Conservation (phyloP, 2,113 vertebrate genomes). For the Scatophagus argus region DNA sequence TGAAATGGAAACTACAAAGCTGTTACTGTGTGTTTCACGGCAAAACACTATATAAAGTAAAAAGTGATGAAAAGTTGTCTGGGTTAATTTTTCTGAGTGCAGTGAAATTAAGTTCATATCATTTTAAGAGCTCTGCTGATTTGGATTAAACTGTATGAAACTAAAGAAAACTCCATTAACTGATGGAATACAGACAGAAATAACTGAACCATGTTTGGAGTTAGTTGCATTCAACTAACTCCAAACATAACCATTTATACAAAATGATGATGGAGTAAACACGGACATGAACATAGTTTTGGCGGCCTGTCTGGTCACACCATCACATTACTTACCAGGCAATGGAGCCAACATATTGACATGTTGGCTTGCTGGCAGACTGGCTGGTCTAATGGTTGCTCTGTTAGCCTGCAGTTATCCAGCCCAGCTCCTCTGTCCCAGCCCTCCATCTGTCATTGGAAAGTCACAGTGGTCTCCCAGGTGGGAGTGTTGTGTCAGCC, state of each 20-base stretch:
- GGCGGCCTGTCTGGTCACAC: slow-evolving; percentile 51
- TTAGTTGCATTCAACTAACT: slow-evolving; percentile 47
- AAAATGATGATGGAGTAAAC: slow-evolving; percentile 56
- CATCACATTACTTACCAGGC: slow-evolving; percentile 53
- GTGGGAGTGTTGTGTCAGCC: slow-evolving; percentile 72
- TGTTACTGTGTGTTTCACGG: no score
- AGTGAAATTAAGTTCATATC: neutral
- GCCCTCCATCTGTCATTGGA: slow-evolving; percentile 81
- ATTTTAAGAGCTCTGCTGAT: slow-evolving; percentile 11
- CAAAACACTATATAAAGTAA: no score
- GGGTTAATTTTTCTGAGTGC: no score
- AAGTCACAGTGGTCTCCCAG: slow-evolving; percentile 71
- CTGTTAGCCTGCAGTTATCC: slow-evolving; percentile 70
- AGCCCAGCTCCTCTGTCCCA: slow-evolving; percentile 62
- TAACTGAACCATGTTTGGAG: slow-evolving; percentile 3
- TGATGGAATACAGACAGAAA: slow-evolving; percentile 12
- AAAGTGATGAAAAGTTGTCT: no score
- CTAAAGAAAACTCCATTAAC: no score
- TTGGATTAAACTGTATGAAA: slow-evolving; percentile 42
- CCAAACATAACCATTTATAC: slow-evolving; percentile 51
- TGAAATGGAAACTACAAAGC: no score
- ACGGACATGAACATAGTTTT: slow-evolving; percentile 57
- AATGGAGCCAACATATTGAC: slow-evolving; percentile 66
- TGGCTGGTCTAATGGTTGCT: slow-evolving; percentile 64
- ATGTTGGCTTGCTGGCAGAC: slow-evolving; percentile 60